Conservation (phyloP, 2,797 vertebrate genomes). For the Mormyrus hasselquistii region DNA sequence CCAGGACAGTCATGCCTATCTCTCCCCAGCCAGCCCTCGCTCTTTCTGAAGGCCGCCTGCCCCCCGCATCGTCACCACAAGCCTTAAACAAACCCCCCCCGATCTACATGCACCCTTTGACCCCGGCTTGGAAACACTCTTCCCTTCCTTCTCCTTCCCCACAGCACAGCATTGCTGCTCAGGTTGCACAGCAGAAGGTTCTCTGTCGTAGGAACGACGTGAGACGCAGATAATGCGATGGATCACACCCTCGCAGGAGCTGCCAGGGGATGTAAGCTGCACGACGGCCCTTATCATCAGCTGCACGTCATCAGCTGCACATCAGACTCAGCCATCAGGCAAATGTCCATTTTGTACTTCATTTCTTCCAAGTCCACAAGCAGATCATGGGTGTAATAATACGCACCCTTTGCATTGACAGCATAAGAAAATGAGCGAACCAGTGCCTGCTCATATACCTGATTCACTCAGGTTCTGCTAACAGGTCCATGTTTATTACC, state of each 20-base stretch:
- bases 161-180: fast-evolving
- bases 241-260: not conserved
- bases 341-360: not conserved
- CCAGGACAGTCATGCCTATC: not conserved
- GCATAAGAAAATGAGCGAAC: not conserved
- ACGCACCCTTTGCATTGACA: not conserved
- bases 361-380: not conserved
- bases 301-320: not conserved
- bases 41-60: not conserved
- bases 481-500: not conserved
- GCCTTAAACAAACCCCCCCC: not conserved
- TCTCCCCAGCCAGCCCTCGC: not conserved
- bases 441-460: not conserved
- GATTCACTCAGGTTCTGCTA: not conserved
- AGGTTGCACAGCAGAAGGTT: not conserved
- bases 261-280: not conserved
- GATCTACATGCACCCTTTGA: not conserved
- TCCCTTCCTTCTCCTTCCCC: not conserved
- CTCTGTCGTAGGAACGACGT: too few relatives aligned
- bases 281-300: not conserved
- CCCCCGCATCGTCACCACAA: not conserved
- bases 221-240: not conserved
- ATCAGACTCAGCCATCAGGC: not conserved
- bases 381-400: not conserved
- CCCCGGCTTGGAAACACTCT: not conserved